Evolutionary conservation across 2,888 invertebrate genomes (phyloP).

Genomic region (Camptogramma bilineatum): DNA sequence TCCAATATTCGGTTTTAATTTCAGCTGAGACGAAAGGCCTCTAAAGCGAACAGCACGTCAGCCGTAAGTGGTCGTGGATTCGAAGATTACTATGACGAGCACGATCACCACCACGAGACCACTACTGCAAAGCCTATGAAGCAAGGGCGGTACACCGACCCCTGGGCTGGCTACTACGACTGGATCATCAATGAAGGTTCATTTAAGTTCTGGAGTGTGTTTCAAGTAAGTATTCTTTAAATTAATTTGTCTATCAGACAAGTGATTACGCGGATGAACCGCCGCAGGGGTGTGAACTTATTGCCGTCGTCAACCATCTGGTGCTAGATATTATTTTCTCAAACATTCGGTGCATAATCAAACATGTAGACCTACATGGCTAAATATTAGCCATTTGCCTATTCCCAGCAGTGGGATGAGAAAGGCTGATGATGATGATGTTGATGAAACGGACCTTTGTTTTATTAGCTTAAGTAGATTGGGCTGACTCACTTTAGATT

Average conservation of each 20-base stretch:
- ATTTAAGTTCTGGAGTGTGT: constrained; percentile 95
- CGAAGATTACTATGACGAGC: constrained; percentile 79
- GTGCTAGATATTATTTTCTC: too few relatives aligned
- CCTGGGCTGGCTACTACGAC: constrained; percentile 93
- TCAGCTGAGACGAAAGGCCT: constrained; percentile 56
- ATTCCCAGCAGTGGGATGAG: too few relatives aligned
- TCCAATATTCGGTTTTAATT: constrained; percentile 8
- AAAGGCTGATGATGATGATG: too few relatives aligned
- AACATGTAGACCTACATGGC: too few relatives aligned
- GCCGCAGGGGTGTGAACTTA: too few relatives aligned
- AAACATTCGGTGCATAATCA: too few relatives aligned
- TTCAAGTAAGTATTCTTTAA: constrained; percentile 86
- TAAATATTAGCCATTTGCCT: too few relatives aligned
- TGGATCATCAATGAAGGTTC: constrained; percentile 95
- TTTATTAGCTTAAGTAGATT: too few relatives aligned
- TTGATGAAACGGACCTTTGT: too few relatives aligned
- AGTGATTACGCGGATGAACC: too few relatives aligned
- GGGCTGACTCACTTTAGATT: too few relatives aligned
- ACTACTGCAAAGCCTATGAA: constrained; percentile 83
- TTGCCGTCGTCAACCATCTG: too few relatives aligned
- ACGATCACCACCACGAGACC: constrained; percentile 65
- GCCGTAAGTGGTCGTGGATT: constrained; percentile 70
- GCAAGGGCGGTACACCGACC: constrained; percentile 87
- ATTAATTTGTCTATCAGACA: not conserved
- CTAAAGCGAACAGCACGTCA: constrained; percentile 48